These are phyloP conservation scores for Bhutanitis thaidina DNA, from an alignment of 2,888 invertebrate genomes.

Conservation along the genomic window DNA sequence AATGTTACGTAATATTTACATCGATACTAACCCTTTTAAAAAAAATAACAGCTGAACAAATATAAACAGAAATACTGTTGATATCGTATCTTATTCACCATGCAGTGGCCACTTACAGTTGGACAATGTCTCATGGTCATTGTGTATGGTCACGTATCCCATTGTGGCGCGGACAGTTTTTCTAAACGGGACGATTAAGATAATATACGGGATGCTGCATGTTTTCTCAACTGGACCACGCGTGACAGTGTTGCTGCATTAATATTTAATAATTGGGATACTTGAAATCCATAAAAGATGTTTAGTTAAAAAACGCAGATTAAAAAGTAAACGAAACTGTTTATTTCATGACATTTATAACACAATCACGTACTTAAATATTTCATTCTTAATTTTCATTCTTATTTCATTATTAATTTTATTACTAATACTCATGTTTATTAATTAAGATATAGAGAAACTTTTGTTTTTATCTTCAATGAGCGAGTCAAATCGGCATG, in stretches of 20 bases:
- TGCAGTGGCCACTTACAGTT: slow-evolving; percentile 23
- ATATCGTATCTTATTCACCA: not conserved
- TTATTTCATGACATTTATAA: not conserved
- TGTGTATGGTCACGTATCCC: slow-evolving; percentile 70
- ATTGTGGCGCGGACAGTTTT: slow-evolving; percentile 41
- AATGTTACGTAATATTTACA: slow-evolving; percentile 4
- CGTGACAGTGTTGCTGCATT: slow-evolving; percentile 28
- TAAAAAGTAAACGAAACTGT: not conserved
- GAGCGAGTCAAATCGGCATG: no score
- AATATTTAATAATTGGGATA: slow-evolving; percentile 54
- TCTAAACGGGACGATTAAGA: slow-evolving; percentile 46
- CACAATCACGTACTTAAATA: no score
- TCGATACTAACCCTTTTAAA: not conserved
- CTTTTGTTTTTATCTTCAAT: no score
- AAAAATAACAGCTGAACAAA: slow-evolving; percentile 15
- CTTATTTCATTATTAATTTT: no score
- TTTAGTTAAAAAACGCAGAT: slow-evolving; percentile 9
- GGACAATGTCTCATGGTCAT: slow-evolving; percentile 34
- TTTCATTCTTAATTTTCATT: no score
- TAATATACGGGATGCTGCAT: slow-evolving; percentile 64
- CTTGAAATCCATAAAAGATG: slow-evolving; percentile 23
- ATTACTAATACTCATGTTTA: no score
- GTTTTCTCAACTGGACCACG: slow-evolving; percentile 73
- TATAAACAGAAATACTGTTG: not conserved
- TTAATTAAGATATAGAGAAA: no score